Evolutionary conservation across 2,888 invertebrate species (phyloP).

Genomic region (Hirtodrosophila confusa): DNA sequence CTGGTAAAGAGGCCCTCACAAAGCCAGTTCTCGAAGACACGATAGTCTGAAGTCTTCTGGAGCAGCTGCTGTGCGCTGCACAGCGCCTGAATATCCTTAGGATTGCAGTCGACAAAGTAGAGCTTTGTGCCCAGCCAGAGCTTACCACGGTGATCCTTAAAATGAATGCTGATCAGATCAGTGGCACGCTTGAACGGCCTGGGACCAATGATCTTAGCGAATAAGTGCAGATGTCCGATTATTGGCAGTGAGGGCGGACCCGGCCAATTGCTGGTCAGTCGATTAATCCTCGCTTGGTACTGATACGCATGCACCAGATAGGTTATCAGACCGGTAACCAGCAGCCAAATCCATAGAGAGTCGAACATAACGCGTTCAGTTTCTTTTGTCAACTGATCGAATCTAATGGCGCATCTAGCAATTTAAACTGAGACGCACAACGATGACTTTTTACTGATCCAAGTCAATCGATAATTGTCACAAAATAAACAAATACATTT

Average conservation of each 20-base stretch:
- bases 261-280: conserved; percentile 62
- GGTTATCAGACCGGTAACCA: conserved; percentile 12
- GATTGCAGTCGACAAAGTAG: conserved; percentile 65
- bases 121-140: conserved; percentile 63
- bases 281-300: conserved; percentile 50
- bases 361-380: conserved; percentile 42
- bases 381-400: conserved; percentile 41
- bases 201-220: conserved; percentile 44
- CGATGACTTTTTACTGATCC: background rate
- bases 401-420: conserved; percentile 23
- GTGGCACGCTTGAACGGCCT: conserved; percentile 40
- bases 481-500: conserved; percentile 18
- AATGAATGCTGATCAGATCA: conserved; percentile 35
- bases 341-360: conserved; percentile 39
- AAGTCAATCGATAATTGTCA: conserved; percentile 2
- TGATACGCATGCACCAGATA: conserved; percentile 36
- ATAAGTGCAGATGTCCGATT: conserved; percentile 61
- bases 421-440: conserved; percentile 48
- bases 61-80: conserved; percentile 62
- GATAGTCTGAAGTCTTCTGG: conserved; percentile 59
- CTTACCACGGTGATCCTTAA: conserved; percentile 62
- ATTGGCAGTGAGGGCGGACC: conserved; percentile 54
- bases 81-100: conserved; percentile 62
- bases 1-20: conserved; percentile 58
- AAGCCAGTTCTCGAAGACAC: conserved; percentile 57